Evolutionary conservation across 2,113 vertebrate species (phyloP).

Genomic region (Nansenia antarctica): DNA sequence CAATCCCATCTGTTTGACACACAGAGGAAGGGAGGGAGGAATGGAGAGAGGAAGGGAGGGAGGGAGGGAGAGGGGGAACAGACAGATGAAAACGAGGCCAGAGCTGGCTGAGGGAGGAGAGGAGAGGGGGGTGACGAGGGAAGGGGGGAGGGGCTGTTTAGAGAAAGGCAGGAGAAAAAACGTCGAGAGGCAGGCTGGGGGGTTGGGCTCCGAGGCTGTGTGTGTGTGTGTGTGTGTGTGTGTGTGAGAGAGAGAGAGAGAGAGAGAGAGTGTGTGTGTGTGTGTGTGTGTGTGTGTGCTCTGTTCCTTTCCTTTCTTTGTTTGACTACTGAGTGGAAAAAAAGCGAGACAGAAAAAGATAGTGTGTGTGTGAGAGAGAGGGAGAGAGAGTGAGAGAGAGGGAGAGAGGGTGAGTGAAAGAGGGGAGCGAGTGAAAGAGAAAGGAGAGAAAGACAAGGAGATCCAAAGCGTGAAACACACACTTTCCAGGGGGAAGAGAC

Average conservation of each 20-base stretch:
- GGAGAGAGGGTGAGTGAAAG: slow-evolving; percentile 49
- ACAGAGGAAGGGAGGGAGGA: slow-evolving; percentile 47
- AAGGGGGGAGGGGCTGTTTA: slow-evolving; percentile 78
- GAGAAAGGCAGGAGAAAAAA: slow-evolving; percentile 70
- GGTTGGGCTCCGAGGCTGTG: slow-evolving; percentile 74
- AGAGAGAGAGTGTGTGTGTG: slow-evolving; percentile 37
- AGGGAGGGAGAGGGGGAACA: slow-evolving; percentile 50
- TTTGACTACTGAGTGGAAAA: slow-evolving; percentile 79
- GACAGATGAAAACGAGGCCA: slow-evolving; percentile 78
- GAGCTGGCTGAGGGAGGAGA: slow-evolving; percentile 62
- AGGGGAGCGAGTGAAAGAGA: slow-evolving; percentile 41
- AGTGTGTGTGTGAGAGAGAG: slow-evolving; percentile 41
- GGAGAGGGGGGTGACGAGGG: slow-evolving; percentile 57
- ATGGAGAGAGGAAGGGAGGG: slow-evolving; percentile 25
- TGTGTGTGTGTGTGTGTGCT: slow-evolving; percentile 57
- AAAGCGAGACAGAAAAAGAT: slow-evolving; percentile 68
- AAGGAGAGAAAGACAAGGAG: slow-evolving; percentile 25
- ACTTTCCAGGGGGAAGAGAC: slow-evolving; percentile 41
- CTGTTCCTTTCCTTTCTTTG: slow-evolving; percentile 83
- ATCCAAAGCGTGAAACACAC: slow-evolving; percentile 46
- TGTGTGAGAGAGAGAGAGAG: slow-evolving; percentile 38
- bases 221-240: too few species aligned
- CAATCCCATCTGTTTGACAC: slow-evolving; percentile 77
- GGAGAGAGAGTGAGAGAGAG: slow-evolving; percentile 44
- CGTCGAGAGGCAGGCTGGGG: slow-evolving; percentile 74